phyloP scores from a whole-genome alignment of 2,888 invertebrate species.

The Drosophila longiperda region DNA sequence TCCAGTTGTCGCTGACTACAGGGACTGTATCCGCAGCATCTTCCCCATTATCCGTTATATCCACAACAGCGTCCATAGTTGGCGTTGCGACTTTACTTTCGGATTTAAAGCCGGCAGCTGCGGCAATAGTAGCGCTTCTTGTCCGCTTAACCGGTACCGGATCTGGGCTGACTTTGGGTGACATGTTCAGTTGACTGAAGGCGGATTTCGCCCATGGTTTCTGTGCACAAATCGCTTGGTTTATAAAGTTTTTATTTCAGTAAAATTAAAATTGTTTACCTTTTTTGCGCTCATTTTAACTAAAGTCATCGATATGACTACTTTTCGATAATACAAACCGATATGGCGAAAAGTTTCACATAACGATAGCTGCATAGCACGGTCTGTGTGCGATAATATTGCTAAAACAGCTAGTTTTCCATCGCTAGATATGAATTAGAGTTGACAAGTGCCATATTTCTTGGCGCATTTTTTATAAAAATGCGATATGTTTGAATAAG shows the following conservation, averaged over 20 bases:
- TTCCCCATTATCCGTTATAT: slow-evolving; percentile 36
- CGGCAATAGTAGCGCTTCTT: slow-evolving; percentile 32
- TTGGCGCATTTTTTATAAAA: neutral
- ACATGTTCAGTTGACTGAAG: slow-evolving; percentile 64
- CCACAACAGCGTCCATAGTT: slow-evolving; percentile 18
- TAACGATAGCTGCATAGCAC: neutral
- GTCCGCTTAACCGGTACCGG: slow-evolving; percentile 35
- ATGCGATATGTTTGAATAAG: slow-evolving; percentile 91
- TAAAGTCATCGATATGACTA: slow-evolving; percentile 28
- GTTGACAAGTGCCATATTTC: neutral
- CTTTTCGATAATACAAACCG: neutral
- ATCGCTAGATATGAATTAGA: neutral
- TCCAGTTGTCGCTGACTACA: slow-evolving; percentile 85
- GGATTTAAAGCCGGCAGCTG: neutral
- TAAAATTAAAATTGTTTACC: slow-evolving; percentile 59
- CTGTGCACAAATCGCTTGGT: slow-evolving; percentile 30
- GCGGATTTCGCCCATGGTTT: slow-evolving; percentile 78
- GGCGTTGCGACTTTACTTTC: slow-evolving; percentile 2
- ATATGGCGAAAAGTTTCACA: neutral
- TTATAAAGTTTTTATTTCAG: neutral
- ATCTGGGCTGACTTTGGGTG: slow-evolving; percentile 17
- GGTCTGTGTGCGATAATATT: neutral
- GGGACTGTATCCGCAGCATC: neutral
- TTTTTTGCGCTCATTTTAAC: slow-evolving; percentile 61
- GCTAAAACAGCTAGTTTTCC: neutral